Conservation (phyloP, 37 sponge, comb jelly and placozoan genomes). For the Theonella swinhoei region DNA sequence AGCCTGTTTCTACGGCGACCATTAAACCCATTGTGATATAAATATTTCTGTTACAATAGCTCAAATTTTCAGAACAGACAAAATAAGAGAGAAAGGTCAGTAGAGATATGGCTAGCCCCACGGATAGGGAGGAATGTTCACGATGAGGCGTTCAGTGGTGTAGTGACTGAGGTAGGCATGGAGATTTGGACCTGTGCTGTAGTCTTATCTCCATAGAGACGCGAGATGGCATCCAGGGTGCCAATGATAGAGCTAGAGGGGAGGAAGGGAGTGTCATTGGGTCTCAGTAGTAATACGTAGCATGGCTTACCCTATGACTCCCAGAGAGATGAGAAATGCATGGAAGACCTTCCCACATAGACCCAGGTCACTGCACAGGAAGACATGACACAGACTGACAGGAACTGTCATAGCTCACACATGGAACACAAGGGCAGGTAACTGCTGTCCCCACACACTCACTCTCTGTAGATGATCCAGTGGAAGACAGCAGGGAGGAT, state of each 20-base stretch:
- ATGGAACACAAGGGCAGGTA: neutral
- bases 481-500: slow-evolving; percentile 97
- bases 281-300: neutral
- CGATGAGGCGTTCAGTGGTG: too few species aligned
- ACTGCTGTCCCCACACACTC: slow-evolving; percentile 18
- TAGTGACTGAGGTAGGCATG: neutral
- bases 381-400: neutral
- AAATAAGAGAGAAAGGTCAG: too few species aligned
- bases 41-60: neutral
- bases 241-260: slow-evolving; percentile 40
- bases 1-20: slow-evolving; percentile 24
- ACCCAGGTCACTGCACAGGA: slow-evolving; percentile 24
- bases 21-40: neutral
- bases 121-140: too few species aligned
- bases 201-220: slow-evolving; percentile 16
- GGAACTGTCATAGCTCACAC: too few species aligned
- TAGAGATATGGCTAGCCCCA: too few species aligned
- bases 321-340: slow-evolving; percentile 52
- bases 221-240: slow-evolving; percentile 28
- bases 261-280: neutral
- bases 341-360: slow-evolving; percentile 13
- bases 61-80: too few species aligned
- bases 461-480: slow-evolving; percentile 58
- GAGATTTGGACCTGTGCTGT: neutral
- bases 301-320: slow-evolving; percentile 62